A percentile compares a stretch with the other conserved stretches of the same genome.
These are phyloP conservation scores for Brachypteracias leptosomus DNA, from an alignment of 2,113 vertebrate genomes.

Conservation along the genomic window DNA sequence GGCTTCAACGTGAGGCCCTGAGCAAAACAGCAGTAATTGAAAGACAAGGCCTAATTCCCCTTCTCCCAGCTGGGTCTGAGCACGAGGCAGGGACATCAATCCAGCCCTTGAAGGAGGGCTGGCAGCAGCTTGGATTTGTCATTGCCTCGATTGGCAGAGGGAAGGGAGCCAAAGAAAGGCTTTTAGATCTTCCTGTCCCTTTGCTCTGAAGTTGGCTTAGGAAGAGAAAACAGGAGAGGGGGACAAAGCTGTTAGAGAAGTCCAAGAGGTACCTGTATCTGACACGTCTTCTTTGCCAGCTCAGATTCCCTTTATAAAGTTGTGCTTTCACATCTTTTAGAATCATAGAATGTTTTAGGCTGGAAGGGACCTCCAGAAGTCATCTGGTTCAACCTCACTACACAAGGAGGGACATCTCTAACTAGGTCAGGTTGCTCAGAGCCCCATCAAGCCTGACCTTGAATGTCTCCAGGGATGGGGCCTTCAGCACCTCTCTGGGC, in stretches of 20 bases:
- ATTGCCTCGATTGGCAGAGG: neutral
- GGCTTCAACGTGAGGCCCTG: constrained; percentile 41
- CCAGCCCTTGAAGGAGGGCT: constrained; percentile 52
- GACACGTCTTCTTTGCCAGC: neutral
- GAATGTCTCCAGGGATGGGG: too few relatives aligned
- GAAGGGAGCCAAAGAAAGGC: constrained; percentile 18
- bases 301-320: neutral
- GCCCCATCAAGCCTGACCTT: too few relatives aligned
- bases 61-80: constrained; percentile 54
- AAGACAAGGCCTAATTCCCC: constrained; percentile 66
- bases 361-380: too few relatives aligned
- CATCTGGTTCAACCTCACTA: too few relatives aligned
- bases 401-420: too few relatives aligned
- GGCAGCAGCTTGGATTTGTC: constrained; percentile 15
- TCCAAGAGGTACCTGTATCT: neutral
- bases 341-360: too few relatives aligned
- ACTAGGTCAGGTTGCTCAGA: too few relatives aligned
- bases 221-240: neutral
- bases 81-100: constrained; percentile 59
- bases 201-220: neutral
- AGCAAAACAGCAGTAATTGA: constrained; percentile 66
- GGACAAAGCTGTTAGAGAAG: neutral
- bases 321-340: rapidly evolving
- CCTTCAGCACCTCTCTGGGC: too few relatives aligned
- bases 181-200: neutral